Conservation (phyloP, 2,888 invertebrate species). For the Colostygia pectinataria region DNA sequence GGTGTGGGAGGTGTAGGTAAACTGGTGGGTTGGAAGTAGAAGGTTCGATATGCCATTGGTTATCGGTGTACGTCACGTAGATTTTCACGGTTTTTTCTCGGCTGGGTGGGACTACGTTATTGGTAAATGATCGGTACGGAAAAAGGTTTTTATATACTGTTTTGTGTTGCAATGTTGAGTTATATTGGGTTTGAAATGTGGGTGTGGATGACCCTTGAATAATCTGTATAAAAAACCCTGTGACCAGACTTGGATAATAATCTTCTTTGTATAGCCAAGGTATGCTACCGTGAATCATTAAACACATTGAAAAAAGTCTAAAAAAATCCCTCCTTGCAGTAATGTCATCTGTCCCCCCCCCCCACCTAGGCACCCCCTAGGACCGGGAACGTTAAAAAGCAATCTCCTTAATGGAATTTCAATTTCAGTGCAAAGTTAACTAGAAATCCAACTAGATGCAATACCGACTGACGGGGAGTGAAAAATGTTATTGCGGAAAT, state of each 20-base stretch:
- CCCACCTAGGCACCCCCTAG: constrained; percentile 28
- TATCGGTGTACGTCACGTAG: constrained; percentile 74
- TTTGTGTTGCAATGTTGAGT: constrained; percentile 13
- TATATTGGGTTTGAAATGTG: neutral
- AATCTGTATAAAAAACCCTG: too few species aligned
- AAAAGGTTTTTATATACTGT: constrained; percentile 18
- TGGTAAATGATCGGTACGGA: constrained; percentile 41
- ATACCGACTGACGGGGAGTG: constrained; percentile 47
- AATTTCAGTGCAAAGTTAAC: constrained; percentile 76
- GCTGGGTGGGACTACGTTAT: constrained; percentile 50
- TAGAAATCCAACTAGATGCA: constrained; percentile 70
- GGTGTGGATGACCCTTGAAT: too few species aligned
- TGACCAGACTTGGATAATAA: too few species aligned
- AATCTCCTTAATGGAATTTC: constrained; percentile 81
- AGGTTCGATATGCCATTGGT: constrained; percentile 79
- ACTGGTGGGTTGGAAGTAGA: constrained; percentile 41
- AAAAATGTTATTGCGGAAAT: constrained; percentile 28
- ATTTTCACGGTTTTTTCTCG: constrained; percentile 68
- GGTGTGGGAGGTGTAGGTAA: constrained; percentile 42
- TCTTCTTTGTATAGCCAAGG: too few species aligned
- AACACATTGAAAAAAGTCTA: constrained; percentile 4
- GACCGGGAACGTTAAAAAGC: constrained; percentile 70
- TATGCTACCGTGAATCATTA: too few species aligned
- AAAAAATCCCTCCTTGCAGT: constrained; percentile 13
- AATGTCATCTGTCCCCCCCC: constrained; percentile 22